Evolutionary conservation across 1,140 invertebrate genomes (phyloP), one percentile per base, ranked within the genome.

Genomic region (Drosophila pectinifera): DNA sequence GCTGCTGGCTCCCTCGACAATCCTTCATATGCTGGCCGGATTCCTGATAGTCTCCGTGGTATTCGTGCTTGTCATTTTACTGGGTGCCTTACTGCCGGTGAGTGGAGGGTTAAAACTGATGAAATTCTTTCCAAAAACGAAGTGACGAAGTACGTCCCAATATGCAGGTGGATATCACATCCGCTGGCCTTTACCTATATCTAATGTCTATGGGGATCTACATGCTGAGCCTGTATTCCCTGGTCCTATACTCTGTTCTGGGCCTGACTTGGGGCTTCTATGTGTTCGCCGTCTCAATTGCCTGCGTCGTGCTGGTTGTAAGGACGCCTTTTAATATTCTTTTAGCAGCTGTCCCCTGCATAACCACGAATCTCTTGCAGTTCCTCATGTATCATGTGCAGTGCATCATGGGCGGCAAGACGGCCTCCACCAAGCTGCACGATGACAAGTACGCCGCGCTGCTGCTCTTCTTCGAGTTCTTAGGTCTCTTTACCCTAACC

Each of bases 321-420:
- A 89, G 83, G 34, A 34, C 16, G 18, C 14, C 13, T 13, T 42
- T 28, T 11, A 1, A 26, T 10, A 26, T 65, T 20, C 10, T 16
- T 11, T 18, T 24, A 14, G 10, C 13, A 18, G 16, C 38, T 63
- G 34, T 38, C 34, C 24, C 6, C 20, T 3, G 31, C 69, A 53
- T 70, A 34, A 57, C 28, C 57, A 75, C 46, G 54, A 53, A 67
- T 72, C 80, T 77, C 46, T 89, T 70, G 68, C 83, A 88, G 83
- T 63, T 88, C 38, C 36, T 84, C 3, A 16, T 77, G 39, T 88
- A 89, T 89, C 84, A 88, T 80, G 68, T 77, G 73, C 84, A 88
- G 64, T 57, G 61, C 38, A 69, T 89, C 34, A 48, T 67, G 28
- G 83, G 80, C 2, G 61, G 48, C 10, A 62, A 76, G 5, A 6